Conservation (phyloP, 2,113 vertebrate genomes). For the Osmerus mordax region DNA sequence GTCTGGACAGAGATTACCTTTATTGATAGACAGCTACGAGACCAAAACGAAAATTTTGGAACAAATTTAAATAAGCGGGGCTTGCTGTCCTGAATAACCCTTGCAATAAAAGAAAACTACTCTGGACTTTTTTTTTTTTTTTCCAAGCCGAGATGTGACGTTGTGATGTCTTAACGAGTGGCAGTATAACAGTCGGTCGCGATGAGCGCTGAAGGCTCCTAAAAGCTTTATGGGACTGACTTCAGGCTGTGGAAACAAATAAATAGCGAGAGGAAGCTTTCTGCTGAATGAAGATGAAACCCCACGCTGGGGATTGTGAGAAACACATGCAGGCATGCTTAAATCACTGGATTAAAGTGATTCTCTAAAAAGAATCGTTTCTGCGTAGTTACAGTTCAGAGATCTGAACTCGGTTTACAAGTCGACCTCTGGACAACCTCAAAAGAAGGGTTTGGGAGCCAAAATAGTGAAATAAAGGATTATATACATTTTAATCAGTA, state of each 20-base stretch:
- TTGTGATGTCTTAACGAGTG: not conserved
- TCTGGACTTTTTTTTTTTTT: no score
- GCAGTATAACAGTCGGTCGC: not conserved
- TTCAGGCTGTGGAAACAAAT: not conserved
- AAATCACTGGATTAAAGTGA: not conserved
- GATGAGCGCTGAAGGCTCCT: not conserved
- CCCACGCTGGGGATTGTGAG: conserved; percentile 10
- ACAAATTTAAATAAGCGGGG: no score
- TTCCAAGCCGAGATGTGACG: no score
- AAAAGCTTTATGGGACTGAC: conserved; percentile 6
- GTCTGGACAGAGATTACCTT: no score
- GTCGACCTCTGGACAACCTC: not conserved
- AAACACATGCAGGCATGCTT: conserved; percentile 5
- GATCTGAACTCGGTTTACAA: no score
- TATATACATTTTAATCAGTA: conserved; percentile 35
- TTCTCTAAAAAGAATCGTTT: conserved; percentile 4
- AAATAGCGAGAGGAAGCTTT: conserved; percentile 10
- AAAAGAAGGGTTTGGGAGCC: not conserved
- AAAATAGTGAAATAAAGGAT: conserved; percentile 31
- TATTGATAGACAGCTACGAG: no score
- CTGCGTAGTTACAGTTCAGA: not conserved
- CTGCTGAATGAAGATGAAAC: conserved; percentile 21
- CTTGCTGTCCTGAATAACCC: no score
- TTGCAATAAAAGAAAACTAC: no score
- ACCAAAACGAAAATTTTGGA: no score